A percentile compares a stretch with the other conserved stretches of the same genome.
These are phyloP conservation scores for Nothocercus julius DNA, from an alignment of 2,113 vertebrate genomes.

Conservation along the genomic window DNA sequence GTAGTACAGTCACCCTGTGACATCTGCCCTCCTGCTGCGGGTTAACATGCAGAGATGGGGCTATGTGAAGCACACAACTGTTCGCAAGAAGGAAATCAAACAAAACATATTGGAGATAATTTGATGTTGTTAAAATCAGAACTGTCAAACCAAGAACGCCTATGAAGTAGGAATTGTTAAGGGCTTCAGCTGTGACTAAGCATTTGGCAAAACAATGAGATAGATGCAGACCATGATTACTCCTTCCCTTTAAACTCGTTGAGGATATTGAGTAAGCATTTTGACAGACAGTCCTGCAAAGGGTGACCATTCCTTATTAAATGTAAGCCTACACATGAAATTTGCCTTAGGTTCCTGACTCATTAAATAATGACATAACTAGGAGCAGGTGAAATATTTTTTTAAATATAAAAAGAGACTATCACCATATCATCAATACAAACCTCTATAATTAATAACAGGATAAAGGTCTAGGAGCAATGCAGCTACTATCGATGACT, in stretches of 20 bases:
- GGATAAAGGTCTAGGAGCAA: not conserved
- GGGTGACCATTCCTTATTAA: not conserved
- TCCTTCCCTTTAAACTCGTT: slow-evolving; percentile 44
- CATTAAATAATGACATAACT: not conserved
- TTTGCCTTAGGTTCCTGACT: not conserved
- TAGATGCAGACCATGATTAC: slow-evolving; percentile 53
- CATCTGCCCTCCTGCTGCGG: slow-evolving; percentile 77
- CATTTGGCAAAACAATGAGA: slow-evolving; percentile 70
- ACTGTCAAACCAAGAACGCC: slow-evolving; percentile 15
- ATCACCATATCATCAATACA: not conserved
- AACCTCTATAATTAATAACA: not conserved
- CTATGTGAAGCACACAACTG: slow-evolving; percentile 50
- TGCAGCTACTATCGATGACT: not conserved
- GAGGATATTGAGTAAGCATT: slow-evolving; percentile 48
- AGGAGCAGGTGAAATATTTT: not conserved
- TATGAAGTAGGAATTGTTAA: slow-evolving; percentile 64
- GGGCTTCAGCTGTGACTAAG: slow-evolving; percentile 69
- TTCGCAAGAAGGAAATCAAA: slow-evolving; percentile 75
- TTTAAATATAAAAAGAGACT: not conserved
- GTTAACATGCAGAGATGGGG: slow-evolving; percentile 74
- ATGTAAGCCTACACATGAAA: not conserved
- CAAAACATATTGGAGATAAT: slow-evolving; percentile 78
- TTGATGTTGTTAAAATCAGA: slow-evolving; percentile 74
- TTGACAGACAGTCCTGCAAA: slow-evolving; percentile 30
- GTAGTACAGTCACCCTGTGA: slow-evolving; percentile 78